Evolutionary conservation across 2,888 invertebrate genomes (phyloP), one percentile per base, ranked within the genome.

Genomic region (Meteorus colon): DNA sequence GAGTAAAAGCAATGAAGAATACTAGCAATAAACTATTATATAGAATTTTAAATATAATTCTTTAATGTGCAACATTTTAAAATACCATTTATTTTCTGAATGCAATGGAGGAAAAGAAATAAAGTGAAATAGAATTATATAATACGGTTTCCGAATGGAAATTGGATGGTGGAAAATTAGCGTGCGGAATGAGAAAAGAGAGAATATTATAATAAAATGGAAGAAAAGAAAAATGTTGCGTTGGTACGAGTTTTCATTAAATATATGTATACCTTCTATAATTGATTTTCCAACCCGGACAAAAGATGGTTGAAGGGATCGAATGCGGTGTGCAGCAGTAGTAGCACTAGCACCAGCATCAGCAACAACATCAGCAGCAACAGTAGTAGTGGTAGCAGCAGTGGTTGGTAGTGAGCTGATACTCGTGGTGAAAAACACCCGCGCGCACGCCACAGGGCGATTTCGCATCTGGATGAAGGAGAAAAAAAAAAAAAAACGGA

Each of bases 221-320:
- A 48, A 48, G n/a, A 48, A 48, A n/a, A 48, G 5, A n/a, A 1
- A 5, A 48, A 48, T n/a, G 2, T n/a, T 48, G n/a, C 16, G 4
- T 48, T 48, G 4, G 5, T n/a, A 48, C 10, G 48, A 48, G 48
- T 48, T 48, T 48, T 48, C n/a, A n/a, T 48, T 48, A 41, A 24
- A 55, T 55, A 19, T 19, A 55, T 55, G 6, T 19, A 55, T 8
- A 24, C 1, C 55, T 66, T 48, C 55, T 51, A 59, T 69, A 73
- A 65, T 70, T 70, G 69, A 70, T 70, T 70, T 55, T 19, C 19
- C 31, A 59, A 59, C 29, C 55, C 31, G 73, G 65, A 34, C 63
- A 73, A 73, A 73, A 73, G 65, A 24, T 34, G 48, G 65, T n/a
- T 31, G 73, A 48, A 55, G 69, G 55, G 63, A 74, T 68, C 68